These are phyloP conservation scores for Pteruthius melanotis DNA, from an alignment of 2,113 vertebrate genomes.

Conservation along the genomic window DNA sequence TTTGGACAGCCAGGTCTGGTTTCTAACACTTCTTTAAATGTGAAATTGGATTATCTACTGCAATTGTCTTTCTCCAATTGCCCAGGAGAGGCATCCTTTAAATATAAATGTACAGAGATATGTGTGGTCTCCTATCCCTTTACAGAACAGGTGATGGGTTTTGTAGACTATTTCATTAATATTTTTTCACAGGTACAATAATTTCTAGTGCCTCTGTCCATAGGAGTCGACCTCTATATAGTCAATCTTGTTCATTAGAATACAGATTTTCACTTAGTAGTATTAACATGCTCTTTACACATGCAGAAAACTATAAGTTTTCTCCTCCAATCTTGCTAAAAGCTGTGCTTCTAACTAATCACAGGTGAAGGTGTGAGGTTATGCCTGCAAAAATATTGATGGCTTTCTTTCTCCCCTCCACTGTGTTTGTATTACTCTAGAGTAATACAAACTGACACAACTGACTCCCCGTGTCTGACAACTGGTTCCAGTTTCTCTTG, in stretches of 20 bases:
- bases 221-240: background rate
- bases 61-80: background rate
- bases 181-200: background rate
- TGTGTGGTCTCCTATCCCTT: background rate
- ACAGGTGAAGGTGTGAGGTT: background rate
- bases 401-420: background rate
- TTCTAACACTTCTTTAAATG: background rate
- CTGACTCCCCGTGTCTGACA: background rate
- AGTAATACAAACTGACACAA: background rate
- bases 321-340: background rate
- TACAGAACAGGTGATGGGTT: background rate
- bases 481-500: background rate
- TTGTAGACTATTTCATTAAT: background rate
- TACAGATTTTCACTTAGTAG: background rate
- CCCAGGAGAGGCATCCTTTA: background rate
- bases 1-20: background rate
- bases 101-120: background rate
- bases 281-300: background rate
- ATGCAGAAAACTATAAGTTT: background rate
- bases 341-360: background rate
- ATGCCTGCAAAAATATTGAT: background rate
- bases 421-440: background rate
- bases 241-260: background rate
- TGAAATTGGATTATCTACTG: background rate
- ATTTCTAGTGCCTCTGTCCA: background rate